Evolutionary conservation across 2,113 vertebrate genomes (phyloP).

Genomic region (Bettongia penicillata): DNA sequence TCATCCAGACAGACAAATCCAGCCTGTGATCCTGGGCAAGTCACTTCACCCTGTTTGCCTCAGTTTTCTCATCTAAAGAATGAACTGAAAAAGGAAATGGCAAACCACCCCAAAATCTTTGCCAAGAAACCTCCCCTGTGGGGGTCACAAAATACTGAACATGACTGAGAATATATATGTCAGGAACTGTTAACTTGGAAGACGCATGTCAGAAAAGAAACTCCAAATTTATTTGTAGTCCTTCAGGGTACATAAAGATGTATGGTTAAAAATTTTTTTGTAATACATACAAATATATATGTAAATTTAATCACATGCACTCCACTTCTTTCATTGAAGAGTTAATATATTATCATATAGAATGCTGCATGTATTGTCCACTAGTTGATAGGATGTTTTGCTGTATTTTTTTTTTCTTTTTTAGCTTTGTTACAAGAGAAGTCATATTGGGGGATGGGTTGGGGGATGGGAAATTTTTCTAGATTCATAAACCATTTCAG

Average conservation of each 20-base stretch:
- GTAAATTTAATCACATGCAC: too few relatives aligned
- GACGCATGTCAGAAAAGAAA: conserved; percentile 38
- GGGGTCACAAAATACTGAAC: too few relatives aligned
- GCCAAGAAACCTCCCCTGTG: too few relatives aligned
- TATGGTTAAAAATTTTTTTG: not conserved
- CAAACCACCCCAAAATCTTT: not conserved
- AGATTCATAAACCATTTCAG: not conserved
- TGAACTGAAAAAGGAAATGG: not conserved
- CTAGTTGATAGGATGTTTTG: not conserved
- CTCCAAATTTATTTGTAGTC: conserved; percentile 23
- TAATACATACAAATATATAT: not conserved
- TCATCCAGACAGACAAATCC: not conserved
- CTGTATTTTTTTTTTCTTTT: conserved; percentile 34
- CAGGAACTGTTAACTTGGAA: conserved; percentile 31
- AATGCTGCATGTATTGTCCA: too few relatives aligned
- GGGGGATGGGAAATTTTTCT: not conserved
- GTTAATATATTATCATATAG: too few relatives aligned
- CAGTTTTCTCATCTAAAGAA: not conserved
- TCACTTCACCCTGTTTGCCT: not conserved
- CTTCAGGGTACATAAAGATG: conserved; percentile 21
- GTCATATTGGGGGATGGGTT: not conserved
- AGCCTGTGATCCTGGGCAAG: not conserved
- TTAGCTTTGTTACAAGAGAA: not conserved
- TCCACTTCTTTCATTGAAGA: too few relatives aligned
- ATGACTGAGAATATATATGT: not conserved